Conservation (phyloP, 2,113 vertebrate species). For the Butastur rufipennis region DNA sequence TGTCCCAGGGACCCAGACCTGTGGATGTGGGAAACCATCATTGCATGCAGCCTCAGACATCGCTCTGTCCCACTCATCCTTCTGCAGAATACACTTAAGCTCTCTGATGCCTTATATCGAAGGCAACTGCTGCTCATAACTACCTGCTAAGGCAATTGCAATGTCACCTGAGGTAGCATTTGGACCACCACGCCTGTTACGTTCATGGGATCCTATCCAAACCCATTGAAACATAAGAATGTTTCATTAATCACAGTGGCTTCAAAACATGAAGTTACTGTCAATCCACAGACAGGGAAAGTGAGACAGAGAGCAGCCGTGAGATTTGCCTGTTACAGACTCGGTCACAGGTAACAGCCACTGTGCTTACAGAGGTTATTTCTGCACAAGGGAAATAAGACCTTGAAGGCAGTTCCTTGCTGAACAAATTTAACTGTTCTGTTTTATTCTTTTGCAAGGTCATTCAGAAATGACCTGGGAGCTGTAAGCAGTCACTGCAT, state of each 20-base stretch:
- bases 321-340: background rate
- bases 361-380: background rate
- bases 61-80: background rate
- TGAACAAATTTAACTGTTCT: background rate
- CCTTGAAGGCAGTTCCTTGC: background rate
- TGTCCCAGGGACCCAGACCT: background rate
- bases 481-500: background rate
- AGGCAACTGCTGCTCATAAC: background rate
- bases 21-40: background rate
- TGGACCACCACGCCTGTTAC: background rate
- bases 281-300: background rate
- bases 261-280: background rate
- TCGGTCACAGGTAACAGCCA: background rate
- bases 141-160: background rate
- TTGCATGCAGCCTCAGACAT: background rate
- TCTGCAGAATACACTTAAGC: background rate
- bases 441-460: background rate
- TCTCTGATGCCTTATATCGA: background rate
- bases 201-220: background rate
- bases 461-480: background rate
- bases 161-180: background rate
- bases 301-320: background rate
- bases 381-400: background rate
- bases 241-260: background rate
- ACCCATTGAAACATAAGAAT: background rate